phyloP scores from a whole-genome alignment of 2,113 vertebrate genomes.

The Gambusia holbrooki region DNA sequence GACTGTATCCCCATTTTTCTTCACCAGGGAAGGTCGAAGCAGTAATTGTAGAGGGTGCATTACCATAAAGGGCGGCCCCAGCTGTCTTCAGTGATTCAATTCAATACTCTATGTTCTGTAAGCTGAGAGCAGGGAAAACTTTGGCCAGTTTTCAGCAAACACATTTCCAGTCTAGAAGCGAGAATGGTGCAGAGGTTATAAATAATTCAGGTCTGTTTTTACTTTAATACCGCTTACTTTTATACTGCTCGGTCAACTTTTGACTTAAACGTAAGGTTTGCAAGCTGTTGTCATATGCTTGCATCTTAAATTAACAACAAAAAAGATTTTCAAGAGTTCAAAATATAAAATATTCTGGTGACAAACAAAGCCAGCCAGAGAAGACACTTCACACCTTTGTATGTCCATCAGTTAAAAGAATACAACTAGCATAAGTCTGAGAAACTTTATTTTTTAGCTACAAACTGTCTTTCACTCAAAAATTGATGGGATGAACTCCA shows the following conservation, averaged over 20 bases:
- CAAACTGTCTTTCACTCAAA: not conserved
- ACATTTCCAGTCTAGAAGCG: conserved; percentile 52
- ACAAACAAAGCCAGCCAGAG: too few relatives aligned
- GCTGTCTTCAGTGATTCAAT: conserved; percentile 84
- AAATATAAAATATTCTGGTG: too few relatives aligned
- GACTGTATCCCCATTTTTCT: conserved; percentile 78
- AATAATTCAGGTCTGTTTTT: conserved; percentile 61
- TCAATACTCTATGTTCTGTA: conserved; percentile 59
- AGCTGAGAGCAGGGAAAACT: conserved; percentile 56
- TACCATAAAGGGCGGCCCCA: conserved; percentile 84
- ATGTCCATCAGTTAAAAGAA: too few relatives aligned
- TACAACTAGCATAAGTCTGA: too few relatives aligned
- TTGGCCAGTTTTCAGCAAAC: conserved; percentile 70
- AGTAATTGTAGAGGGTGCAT: conserved; percentile 83
- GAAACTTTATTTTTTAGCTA: too few relatives aligned
- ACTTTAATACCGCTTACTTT: conserved; percentile 31
- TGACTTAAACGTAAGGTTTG: conserved; percentile 39
- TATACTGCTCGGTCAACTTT: conserved; percentile 44
- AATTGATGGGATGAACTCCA: not conserved
- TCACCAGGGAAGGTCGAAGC: conserved; percentile 82
- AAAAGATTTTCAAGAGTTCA: too few relatives aligned
- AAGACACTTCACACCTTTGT: too few relatives aligned
- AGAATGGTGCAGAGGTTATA: conserved; percentile 52
- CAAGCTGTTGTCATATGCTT: conserved; percentile 10
- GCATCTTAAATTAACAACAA: not conserved